phyloP scores from a whole-genome alignment of 2,113 vertebrate genomes.

The Lutjanus erythropterus region DNA sequence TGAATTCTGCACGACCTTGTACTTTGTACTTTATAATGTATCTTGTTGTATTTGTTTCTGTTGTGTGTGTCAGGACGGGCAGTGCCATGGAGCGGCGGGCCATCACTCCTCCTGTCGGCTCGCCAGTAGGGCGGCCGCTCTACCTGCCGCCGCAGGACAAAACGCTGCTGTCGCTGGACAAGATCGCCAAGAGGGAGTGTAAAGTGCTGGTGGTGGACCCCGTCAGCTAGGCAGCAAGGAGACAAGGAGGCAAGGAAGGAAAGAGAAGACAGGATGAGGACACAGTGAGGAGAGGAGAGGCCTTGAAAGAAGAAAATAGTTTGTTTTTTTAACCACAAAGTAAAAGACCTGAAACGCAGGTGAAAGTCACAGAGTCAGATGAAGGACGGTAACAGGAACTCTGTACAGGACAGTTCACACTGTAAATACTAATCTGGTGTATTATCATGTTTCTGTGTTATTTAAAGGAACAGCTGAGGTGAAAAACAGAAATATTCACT shows the following conservation, averaged over 20 bases:
- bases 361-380: neutral
- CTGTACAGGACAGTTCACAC: neutral
- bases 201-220: conserved; percentile 93
- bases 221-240: conserved; percentile 68
- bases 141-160: conserved; percentile 91
- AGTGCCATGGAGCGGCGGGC: conserved; percentile 95
- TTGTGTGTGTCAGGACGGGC: conserved; percentile 87
- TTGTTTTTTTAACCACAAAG: too few relatives aligned
- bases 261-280: neutral
- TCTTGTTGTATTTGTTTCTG: too few relatives aligned
- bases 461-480: conserved; percentile 2
- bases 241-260: neutral
- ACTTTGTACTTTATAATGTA: too few relatives aligned
- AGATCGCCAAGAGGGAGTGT: conserved; percentile 96
- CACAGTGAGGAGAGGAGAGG: neutral
- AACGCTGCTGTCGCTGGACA: conserved; percentile 91
- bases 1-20: too few relatives aligned
- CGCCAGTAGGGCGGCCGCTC: conserved; percentile 91
- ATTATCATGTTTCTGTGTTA: conserved; percentile 28
- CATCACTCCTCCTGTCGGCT: conserved; percentile 93
- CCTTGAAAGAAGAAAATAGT: too few relatives aligned
- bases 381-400: neutral
- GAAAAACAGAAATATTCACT: neutral
- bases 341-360: too few relatives aligned
- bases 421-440: neutral